Conservation (phyloP, 2,113 vertebrate species). For the Electrona antarctica region DNA sequence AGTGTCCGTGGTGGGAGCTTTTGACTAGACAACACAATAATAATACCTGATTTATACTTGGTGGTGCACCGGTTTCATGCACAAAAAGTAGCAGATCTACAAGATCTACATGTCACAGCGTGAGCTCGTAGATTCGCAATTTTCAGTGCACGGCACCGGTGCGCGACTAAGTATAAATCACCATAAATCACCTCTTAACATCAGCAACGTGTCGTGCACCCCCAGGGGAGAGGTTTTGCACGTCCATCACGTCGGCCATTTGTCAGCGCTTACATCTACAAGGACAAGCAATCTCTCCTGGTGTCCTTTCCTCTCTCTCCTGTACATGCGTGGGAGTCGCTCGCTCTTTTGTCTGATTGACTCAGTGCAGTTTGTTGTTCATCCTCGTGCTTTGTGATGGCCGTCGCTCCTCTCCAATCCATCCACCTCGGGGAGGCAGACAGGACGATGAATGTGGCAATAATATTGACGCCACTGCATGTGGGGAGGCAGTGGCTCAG, state of each 20-base stretch:
- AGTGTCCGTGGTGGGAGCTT: too few species aligned
- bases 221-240: background rate
- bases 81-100: too few species aligned
- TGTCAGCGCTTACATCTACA: background rate
- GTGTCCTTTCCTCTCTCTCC: background rate
- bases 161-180: constrained; percentile 1
- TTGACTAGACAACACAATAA: too few species aligned
- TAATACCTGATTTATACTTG: too few species aligned
- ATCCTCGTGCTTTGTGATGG: constrained; percentile 20
- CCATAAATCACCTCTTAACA: background rate
- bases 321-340: background rate
- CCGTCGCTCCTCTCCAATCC: constrained; percentile 12
- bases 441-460: constrained; percentile 33
- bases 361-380: constrained; percentile 1
- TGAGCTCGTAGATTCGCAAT: too few species aligned
- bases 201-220: background rate
- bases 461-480: constrained; percentile 27
- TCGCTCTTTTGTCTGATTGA: constrained; percentile 1
- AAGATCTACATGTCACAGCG: too few species aligned
- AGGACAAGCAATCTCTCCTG: background rate
- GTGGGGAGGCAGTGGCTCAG: background rate
- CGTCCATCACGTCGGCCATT: background rate
- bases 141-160: too few species aligned
- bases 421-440: constrained; percentile 1
- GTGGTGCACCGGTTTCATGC: too few species aligned